Conservation (phyloP, 2,888 invertebrate genomes). For the Hartigia nigra region DNA sequence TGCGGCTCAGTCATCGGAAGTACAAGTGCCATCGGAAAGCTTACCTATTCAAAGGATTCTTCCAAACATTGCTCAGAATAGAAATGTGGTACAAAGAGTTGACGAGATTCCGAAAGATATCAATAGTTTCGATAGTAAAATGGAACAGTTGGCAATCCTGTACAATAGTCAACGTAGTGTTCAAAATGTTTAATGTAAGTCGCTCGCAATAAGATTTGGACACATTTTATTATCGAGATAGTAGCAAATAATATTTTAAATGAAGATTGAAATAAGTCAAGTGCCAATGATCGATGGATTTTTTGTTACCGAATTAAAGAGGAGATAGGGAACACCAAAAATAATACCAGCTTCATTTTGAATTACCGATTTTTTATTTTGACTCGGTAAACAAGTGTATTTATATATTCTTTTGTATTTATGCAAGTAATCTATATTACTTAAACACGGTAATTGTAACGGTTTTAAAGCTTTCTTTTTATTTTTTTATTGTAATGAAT, state of each 20-base stretch:
- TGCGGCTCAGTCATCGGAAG: constrained; percentile 21
- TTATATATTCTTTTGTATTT: not conserved
- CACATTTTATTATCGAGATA: not conserved
- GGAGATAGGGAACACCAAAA: not conserved
- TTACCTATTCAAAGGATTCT: constrained; percentile 20
- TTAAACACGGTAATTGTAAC: not conserved
- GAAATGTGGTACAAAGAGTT: constrained; percentile 11
- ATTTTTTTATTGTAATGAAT: not conserved
- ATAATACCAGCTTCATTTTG: not conserved
- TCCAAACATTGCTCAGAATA: constrained; percentile 27
- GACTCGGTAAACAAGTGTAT: not conserved
- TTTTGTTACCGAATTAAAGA: not conserved
- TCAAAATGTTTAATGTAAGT: constrained; percentile 5
- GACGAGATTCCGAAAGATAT: not conserved
- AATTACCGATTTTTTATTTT: not conserved
- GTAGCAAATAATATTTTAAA: not conserved
- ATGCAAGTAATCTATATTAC: not conserved
- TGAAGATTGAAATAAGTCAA: not conserved
- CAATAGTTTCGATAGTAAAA: constrained; percentile 15
- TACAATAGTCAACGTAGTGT: constrained; percentile 24
- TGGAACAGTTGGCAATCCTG: constrained; percentile 23
- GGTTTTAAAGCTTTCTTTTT: not conserved
- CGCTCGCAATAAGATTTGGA: not conserved
- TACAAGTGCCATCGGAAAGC: constrained; percentile 15
- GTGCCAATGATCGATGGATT: not conserved